Percentiles rank a stretch among this genome's conserved stretches.
Evolutionary conservation across 2,888 invertebrate genomes (phyloP).

Genomic region (Drosophila algonquin): DNA sequence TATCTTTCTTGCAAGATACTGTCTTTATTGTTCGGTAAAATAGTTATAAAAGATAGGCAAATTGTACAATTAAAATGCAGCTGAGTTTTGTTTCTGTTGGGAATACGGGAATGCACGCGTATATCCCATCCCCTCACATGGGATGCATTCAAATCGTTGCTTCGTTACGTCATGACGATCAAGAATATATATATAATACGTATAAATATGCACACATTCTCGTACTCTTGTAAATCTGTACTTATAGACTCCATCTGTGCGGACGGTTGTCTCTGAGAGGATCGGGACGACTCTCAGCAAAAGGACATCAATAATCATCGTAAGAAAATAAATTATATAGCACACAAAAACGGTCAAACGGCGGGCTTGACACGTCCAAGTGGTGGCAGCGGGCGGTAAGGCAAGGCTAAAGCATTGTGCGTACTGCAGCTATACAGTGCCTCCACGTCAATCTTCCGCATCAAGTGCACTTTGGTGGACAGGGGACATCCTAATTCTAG

Average conservation of each 20-base stretch:
- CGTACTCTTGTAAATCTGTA: neutral
- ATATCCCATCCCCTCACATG: neutral
- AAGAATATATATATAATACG: constrained; percentile 35
- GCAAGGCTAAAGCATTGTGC: neutral
- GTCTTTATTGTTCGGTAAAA: constrained; percentile 6
- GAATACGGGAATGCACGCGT: neutral
- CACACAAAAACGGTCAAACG: constrained; percentile 2
- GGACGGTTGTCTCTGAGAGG: neutral
- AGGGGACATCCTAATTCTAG: constrained; percentile 26
- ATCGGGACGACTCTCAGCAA: neutral
- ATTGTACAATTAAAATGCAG: constrained; percentile 32
- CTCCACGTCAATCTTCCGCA: neutral
- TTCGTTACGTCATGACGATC: constrained; percentile 33
- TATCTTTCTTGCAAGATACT: neutral
- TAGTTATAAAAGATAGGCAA: constrained; percentile 18
- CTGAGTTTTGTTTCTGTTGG: constrained; percentile 18
- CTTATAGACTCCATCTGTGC: neutral
- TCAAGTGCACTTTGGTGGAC: neutral
- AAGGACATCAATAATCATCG: constrained; percentile 5
- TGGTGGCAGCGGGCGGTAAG: too few relatives aligned
- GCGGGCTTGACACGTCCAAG: constrained; percentile 6
- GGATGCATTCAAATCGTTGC: neutral
- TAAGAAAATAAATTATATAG: neutral
- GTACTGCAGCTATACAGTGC: neutral
- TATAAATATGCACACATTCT: constrained; percentile 1